Conservation (phyloP, 2,113 vertebrate genomes). For the Zingel zingel region DNA sequence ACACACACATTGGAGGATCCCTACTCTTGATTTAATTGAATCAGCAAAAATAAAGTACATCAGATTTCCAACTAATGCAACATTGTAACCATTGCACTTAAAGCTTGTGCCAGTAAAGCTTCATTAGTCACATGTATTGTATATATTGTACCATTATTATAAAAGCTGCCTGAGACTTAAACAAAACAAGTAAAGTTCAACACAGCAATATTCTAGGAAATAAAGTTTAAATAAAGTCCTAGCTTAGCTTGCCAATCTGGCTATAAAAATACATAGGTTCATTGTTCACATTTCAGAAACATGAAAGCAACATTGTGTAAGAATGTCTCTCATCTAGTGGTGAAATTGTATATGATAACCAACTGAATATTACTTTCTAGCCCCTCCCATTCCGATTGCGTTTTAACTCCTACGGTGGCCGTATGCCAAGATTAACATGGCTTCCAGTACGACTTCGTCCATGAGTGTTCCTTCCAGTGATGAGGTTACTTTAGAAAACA, state of each 20-base stretch:
- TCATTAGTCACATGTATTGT: neutral
- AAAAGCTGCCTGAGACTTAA: neutral
- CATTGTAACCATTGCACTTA: slow-evolving; percentile 1
- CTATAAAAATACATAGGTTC: neutral
- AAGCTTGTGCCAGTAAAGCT: slow-evolving; percentile 22
- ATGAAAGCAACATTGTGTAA: too few species aligned
- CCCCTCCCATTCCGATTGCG: too few species aligned
- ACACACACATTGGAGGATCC: slow-evolving; percentile 10
- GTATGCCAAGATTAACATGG: too few species aligned
- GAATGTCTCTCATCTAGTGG: too few species aligned
- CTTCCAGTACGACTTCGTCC: too few species aligned
- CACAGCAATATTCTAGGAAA: neutral
- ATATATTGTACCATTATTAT: neutral
- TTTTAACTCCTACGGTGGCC: too few species aligned
- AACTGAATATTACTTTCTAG: too few species aligned
- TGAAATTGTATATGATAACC: too few species aligned
- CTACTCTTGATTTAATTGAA: slow-evolving; percentile 35
- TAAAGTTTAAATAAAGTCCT: neutral
- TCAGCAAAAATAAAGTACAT: slow-evolving; percentile 29
- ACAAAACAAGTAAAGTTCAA: neutral
- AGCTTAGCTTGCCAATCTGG: neutral
- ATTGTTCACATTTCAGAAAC: neutral
- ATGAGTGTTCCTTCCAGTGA: too few species aligned
- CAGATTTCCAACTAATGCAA: slow-evolving; percentile 23
- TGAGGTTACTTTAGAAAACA: too few species aligned